Evolutionary conservation across 2,888 invertebrate genomes (phyloP), one percentile per base, ranked within the genome.

Genomic region (Brenthis daphne): DNA sequence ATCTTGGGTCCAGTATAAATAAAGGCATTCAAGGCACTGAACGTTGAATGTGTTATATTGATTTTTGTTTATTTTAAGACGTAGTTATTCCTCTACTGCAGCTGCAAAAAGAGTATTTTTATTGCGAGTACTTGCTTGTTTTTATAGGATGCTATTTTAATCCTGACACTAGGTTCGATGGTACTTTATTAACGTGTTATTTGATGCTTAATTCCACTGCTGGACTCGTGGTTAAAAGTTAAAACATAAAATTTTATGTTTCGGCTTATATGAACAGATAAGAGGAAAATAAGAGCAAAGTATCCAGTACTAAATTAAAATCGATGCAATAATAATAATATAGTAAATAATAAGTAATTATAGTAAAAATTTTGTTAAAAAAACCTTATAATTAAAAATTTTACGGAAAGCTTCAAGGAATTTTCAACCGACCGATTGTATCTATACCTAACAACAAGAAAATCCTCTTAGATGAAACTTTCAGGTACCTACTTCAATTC

Each of bases 41-140:
- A 51, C 61, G 66, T 50, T 53, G 71, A 68, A 68, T 71, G 65
- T 65, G 64, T 69, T 69, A 69, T 66, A 69, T 69, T 51, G 66
- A 66, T 71, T 69, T 69, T 71, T 71, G 56, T 71, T 71, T 69
- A 58, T 69, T 71, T 71, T 69, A 57, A 56, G 56, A 69, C 53
- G 58, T 69, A 69, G 64, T 64, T 58, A 53, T 71, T 56, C 33
- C 55, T 71, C 53, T 60, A 69, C 33, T 43, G 58, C 66, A 63
- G 69, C 60, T 71, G 64, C 69, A 60, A 69, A 60, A 43, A 20
- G 60, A 48, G 57, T 71, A 66, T 66, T 66, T 71, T 71, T 69
- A 71, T 60, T 43, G 33, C 57, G 56, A 50, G 48, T 33, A 55
- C 55, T 61, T 20, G 60, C 61, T 67, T 37, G 55, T 67, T 65